Conservation (phyloP, 2,888 invertebrate genomes). For the Eupithecia vulgata region DNA sequence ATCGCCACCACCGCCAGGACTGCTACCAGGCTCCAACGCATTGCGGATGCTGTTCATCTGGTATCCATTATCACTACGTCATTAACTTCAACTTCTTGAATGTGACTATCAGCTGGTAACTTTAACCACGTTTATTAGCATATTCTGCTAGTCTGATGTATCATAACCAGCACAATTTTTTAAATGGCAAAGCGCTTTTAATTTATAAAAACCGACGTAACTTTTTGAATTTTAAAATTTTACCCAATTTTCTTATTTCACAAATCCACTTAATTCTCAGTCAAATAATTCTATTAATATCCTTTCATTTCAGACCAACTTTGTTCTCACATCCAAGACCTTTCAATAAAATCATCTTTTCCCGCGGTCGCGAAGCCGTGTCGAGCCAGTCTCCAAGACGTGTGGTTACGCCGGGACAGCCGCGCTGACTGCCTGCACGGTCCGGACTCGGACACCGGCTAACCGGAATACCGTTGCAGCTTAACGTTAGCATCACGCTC, state of each 20-base stretch:
- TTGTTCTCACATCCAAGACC: background rate
- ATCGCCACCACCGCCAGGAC: conserved; percentile 51
- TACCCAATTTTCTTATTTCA: background rate
- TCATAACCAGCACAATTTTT: background rate
- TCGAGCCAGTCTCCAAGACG: conserved; percentile 35
- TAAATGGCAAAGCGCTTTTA: background rate
- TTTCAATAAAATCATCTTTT: background rate
- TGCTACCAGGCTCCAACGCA: conserved; percentile 63
- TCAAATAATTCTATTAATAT: background rate
- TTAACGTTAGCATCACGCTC: conserved; percentile 51
- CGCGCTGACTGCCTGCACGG: conserved; percentile 57
- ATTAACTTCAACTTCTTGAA: background rate
- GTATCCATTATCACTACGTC: conserved; percentile 39
- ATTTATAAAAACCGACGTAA: background rate
- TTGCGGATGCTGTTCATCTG: conserved; percentile 50
- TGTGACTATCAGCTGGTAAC: background rate
- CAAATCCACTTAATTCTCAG: background rate
- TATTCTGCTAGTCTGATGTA: background rate
- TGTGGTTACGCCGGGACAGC: conserved; percentile 52
- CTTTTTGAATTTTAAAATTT: background rate
- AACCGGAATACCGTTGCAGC: conserved; percentile 42
- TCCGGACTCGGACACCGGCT: conserved; percentile 5
- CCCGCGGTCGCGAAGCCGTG: conserved; percentile 18
- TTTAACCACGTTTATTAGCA: background rate
- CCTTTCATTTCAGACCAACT: background rate